phyloP scores from a whole-genome alignment of 2,113 vertebrate genomes.

The Solenodon paradoxus region DNA sequence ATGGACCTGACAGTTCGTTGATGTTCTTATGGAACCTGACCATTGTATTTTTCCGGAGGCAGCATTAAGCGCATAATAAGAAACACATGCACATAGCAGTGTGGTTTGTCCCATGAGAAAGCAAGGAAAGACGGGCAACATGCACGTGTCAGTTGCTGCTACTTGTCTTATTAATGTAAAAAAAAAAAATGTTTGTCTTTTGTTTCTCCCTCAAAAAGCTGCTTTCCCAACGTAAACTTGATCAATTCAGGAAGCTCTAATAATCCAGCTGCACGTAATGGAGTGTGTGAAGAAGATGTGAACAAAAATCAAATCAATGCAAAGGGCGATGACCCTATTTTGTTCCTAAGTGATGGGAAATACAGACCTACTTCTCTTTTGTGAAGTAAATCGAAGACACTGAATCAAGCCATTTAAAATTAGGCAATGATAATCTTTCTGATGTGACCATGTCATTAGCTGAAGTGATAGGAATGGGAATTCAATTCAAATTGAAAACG shows the following conservation, averaged over 20 bases:
- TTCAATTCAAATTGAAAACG: slow-evolving; percentile 37
- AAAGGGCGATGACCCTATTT: slow-evolving; percentile 11
- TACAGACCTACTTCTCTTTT: slow-evolving; percentile 33
- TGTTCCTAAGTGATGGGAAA: neutral
- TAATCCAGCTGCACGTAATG: slow-evolving; percentile 27
- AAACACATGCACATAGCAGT: neutral
- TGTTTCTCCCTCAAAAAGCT: neutral
- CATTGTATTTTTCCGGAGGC: neutral
- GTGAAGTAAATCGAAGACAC: slow-evolving; percentile 51
- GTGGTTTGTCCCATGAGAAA: neutral
- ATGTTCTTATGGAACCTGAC: neutral
- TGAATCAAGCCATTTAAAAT: slow-evolving; percentile 39
- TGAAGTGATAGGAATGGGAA: slow-evolving; percentile 18
- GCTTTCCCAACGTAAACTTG: neutral
- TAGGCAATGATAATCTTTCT: slow-evolving; percentile 43
- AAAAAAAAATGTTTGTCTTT: neutral
- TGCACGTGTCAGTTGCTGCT: neutral
- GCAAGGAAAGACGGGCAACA: neutral
- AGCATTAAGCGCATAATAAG: neutral
- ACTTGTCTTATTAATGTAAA: slow-evolving; percentile 14
- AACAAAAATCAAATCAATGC: neutral
- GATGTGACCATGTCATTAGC: slow-evolving; percentile 22
- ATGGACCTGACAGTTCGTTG: neutral
- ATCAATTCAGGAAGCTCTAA: slow-evolving; percentile 26
- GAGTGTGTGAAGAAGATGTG: neutral